Conservation (phyloP, 2,888 invertebrate species). For the Lasius fuliginosus region DNA sequence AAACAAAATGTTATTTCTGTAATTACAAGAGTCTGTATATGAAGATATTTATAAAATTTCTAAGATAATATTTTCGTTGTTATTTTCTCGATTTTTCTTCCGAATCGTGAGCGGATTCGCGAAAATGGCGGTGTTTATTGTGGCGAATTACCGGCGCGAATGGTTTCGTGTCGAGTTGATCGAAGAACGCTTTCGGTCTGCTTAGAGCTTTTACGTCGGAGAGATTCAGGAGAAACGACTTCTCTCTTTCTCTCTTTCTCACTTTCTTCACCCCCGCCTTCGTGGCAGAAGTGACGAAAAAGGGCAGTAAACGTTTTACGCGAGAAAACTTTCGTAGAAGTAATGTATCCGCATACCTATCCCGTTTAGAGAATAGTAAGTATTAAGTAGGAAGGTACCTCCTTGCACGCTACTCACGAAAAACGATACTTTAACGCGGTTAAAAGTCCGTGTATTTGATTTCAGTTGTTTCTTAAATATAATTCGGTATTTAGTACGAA, state of each 20-base stretch:
- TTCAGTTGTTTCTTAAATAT: conserved; percentile 47
- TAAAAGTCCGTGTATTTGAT: conserved; percentile 65
- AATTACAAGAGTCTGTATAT: background rate
- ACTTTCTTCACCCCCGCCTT: background rate
- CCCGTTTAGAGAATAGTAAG: conserved; percentile 69
- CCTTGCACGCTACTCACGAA: conserved; percentile 68
- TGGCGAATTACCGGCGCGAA: conserved; percentile 48
- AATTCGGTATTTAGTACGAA: conserved; percentile 31
- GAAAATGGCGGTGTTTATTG: conserved; percentile 45
- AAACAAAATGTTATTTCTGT: background rate
- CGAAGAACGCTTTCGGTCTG: conserved; percentile 46
- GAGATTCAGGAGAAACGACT: conserved; percentile 47
- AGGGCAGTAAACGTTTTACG: conserved; percentile 65
- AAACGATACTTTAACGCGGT: conserved; percentile 44
- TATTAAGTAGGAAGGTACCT: conserved; percentile 71
- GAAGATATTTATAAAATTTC: background rate
- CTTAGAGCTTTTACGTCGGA: conserved; percentile 54
- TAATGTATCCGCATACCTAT: conserved; percentile 70
- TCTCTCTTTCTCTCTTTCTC: conserved; percentile 26
- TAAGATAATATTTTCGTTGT: background rate
- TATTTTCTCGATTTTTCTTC: conserved; percentile 12
- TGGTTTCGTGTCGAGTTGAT: conserved; percentile 56
- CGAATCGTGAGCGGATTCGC: background rate
- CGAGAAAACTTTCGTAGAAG: conserved; percentile 69
- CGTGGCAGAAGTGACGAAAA: conserved; percentile 68